A percentile compares a stretch with the other conserved stretches of the same genome.
Evolutionary conservation across 2,888 invertebrate genomes (phyloP).

Genomic region (Pilophorus perplexus): DNA sequence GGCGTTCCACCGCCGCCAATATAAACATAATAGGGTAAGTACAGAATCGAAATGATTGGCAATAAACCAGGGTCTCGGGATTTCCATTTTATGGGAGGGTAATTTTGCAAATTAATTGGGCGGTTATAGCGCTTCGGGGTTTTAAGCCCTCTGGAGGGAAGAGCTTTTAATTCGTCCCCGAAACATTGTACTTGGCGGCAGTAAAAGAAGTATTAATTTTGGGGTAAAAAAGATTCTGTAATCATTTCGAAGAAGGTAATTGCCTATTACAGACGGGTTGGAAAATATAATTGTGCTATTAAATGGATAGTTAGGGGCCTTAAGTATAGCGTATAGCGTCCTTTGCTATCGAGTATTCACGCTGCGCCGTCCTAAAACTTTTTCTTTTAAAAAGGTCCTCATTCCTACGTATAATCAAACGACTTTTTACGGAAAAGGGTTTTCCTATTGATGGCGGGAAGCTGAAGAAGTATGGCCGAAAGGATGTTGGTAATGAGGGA

Average conservation of each 20-base stretch:
- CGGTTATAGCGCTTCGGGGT: conserved; percentile 17
- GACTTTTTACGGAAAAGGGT: too few species aligned
- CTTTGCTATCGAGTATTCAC: not conserved
- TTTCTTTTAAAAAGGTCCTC: too few species aligned
- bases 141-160: not conserved
- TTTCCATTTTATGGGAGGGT: conserved; percentile 30
- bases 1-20: too few species aligned
- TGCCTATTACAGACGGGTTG: conserved; percentile 7
- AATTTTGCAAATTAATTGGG: conserved; percentile 40
- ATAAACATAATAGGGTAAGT: conserved; percentile 5
- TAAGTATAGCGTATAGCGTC: conserved; percentile 1
- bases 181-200: conserved; percentile 16
- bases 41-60: conserved; percentile 33
- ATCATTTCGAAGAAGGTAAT: conserved; percentile 1
- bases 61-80: conserved; percentile 31
- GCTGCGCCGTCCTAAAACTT: too few species aligned
- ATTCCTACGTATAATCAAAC: too few species aligned
- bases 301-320: not conserved
- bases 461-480: too few species aligned
- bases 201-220: conserved; percentile 19
- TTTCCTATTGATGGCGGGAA: too few species aligned
- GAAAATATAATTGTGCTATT: conserved; percentile 24
- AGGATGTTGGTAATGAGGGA: too few species aligned
- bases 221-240: not conserved
- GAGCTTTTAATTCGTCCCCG: conserved; percentile 15